Conservation (phyloP, 2,888 invertebrate species). For the Acanthacorydalis orientalis region DNA sequence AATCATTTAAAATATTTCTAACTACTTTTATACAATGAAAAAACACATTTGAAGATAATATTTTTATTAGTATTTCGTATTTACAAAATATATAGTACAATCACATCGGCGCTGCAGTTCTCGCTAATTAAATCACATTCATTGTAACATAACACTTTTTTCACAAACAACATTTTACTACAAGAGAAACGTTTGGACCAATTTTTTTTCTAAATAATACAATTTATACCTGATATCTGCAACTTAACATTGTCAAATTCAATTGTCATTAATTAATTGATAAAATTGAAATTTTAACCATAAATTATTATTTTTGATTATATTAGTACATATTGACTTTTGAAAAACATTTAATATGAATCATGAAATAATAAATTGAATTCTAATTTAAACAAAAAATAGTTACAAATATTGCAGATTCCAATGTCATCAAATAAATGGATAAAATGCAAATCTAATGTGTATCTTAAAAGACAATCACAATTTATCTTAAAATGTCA, state of each 20-base stretch:
- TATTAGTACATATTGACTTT: too few species aligned
- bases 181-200: neutral
- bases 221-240: too few species aligned
- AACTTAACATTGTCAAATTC: too few species aligned
- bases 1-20: neutral
- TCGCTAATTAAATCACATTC: constrained; percentile 4
- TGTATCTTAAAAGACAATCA: too few species aligned
- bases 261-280: too few species aligned
- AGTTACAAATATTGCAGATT: too few species aligned
- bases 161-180: constrained; percentile 2
- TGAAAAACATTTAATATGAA: neutral
- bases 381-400: too few species aligned
- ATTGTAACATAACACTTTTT: neutral
- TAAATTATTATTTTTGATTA: too few species aligned
- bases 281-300: too few species aligned
- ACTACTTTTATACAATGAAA: neutral
- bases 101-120: constrained; percentile 1
- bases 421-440: too few species aligned
- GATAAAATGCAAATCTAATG: too few species aligned
- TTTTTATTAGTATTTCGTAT: constrained; percentile 4
- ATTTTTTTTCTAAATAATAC: neutral
- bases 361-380: neutral
- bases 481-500: too few species aligned
- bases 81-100: constrained; percentile 6
- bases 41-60: neutral